These are phyloP conservation scores for Dione vanillae DNA, from an alignment of 2,888 invertebrate genomes.

Conservation along the genomic window DNA sequence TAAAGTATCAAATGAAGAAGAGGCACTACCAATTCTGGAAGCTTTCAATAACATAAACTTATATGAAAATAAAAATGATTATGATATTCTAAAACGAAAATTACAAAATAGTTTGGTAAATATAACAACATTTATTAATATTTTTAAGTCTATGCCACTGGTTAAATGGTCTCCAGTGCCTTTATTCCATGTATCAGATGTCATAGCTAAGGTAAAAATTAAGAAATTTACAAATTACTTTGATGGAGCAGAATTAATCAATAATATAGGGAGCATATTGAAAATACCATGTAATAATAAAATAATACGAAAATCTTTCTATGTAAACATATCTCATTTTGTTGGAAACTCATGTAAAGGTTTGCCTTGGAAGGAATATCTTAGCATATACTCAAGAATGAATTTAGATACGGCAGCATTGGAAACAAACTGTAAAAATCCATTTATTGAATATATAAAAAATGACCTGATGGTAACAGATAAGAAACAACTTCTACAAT, in stretches of 20 bases:
- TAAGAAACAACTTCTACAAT: slow-evolving; percentile 52
- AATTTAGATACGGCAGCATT: slow-evolving; percentile 47
- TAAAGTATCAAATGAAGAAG: slow-evolving; percentile 53
- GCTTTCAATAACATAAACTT: slow-evolving; percentile 70
- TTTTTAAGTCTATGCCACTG: slow-evolving; percentile 62
- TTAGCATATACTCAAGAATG: slow-evolving; percentile 55
- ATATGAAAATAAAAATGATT: slow-evolving; percentile 59
- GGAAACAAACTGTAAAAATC: slow-evolving; percentile 45
- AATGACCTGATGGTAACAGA: slow-evolving; percentile 49
- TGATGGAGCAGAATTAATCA: slow-evolving; percentile 43
- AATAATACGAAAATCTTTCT: slow-evolving; percentile 65
- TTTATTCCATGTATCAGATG: slow-evolving; percentile 63
- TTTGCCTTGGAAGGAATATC: slow-evolving; percentile 59
- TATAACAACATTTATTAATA: slow-evolving; percentile 51
- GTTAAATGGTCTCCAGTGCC: slow-evolving; percentile 74
- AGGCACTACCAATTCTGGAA: slow-evolving; percentile 64
- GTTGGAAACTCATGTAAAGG: slow-evolving; percentile 58
- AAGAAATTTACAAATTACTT: slow-evolving; percentile 42
- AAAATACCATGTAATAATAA: slow-evolving; percentile 70
- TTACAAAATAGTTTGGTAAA: slow-evolving; percentile 53
- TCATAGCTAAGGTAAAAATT: slow-evolving; percentile 54
- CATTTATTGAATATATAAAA: slow-evolving; percentile 51
- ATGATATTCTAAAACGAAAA: slow-evolving; percentile 54
- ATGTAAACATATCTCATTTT: slow-evolving; percentile 62
- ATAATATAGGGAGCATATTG: slow-evolving; percentile 57